Evolutionary conservation across 2,888 invertebrate genomes (phyloP).

Genomic region (Dyspetes luteomarginatus): DNA sequence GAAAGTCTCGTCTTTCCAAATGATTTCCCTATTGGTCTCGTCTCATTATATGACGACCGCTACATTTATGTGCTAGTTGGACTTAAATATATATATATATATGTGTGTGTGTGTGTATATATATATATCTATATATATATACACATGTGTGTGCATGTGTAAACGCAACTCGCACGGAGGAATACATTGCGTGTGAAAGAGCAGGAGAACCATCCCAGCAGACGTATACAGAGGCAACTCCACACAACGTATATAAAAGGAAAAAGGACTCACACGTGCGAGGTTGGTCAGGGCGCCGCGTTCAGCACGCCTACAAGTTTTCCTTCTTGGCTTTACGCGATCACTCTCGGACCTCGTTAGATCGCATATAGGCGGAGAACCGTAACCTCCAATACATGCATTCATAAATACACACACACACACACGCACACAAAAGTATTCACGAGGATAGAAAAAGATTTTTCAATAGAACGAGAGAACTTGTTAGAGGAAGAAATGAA

Average conservation of each 20-base stretch:
- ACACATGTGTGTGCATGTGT: neutral
- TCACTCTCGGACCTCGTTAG: neutral
- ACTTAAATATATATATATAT: neutral
- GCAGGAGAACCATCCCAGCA: neutral
- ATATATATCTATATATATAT: neutral
- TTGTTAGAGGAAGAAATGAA: neutral
- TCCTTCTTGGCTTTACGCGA: neutral
- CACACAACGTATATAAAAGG: neutral
- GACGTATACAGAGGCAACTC: neutral
- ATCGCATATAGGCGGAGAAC: neutral
- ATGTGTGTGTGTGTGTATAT: no score
- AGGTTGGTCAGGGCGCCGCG: conserved; percentile 66
- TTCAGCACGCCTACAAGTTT: conserved; percentile 61
- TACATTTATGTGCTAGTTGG: conserved; percentile 5
- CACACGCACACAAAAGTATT: no score
- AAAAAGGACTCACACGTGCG: conserved; percentile 11
- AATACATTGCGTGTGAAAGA: conserved; percentile 27
- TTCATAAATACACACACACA: no score
- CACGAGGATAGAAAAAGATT: no score
- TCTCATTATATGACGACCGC: conserved; percentile 23
- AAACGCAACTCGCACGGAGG: no score
- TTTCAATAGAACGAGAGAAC: no score
- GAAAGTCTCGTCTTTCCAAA: conserved; percentile 42
- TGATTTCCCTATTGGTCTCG: conserved; percentile 41
- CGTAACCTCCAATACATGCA: no score